Conservation (phyloP, 2,113 vertebrate genomes). For the Arothron firmamentum region DNA sequence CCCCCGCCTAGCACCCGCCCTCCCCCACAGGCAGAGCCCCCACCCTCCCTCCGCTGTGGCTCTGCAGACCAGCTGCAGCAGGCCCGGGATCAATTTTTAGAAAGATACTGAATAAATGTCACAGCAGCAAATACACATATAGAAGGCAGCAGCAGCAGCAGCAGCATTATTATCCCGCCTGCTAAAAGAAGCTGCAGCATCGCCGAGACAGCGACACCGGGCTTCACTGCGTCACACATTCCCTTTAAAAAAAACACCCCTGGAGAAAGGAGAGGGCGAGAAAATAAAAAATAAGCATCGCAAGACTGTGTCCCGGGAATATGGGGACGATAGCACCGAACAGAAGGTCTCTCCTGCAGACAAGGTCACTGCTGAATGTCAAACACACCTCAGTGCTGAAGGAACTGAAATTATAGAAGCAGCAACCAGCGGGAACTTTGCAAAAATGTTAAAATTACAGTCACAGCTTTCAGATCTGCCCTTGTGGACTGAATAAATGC, state of each 20-base stretch:
- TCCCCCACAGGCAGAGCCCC: slow-evolving; percentile 60
- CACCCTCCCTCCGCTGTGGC: slow-evolving; percentile 10
- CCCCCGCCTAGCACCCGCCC: slow-evolving; percentile 67
- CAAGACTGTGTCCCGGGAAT: background rate
- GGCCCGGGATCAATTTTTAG: slow-evolving; percentile 54
- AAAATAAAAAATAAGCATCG: background rate
- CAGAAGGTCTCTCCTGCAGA: background rate
- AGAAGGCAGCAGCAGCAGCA: background rate
- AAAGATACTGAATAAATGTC: slow-evolving; percentile 39
- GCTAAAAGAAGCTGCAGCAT: background rate
- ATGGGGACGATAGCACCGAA: background rate
- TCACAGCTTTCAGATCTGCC: background rate
- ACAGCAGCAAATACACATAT: slow-evolving; percentile 10
- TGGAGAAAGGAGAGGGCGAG: slow-evolving; percentile 3
- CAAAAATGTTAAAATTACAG: background rate
- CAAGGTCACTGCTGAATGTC: slow-evolving; percentile 35
- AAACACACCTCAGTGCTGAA: slow-evolving; percentile 12
- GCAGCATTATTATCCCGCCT: background rate
- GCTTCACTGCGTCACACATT: slow-evolving; percentile 7
- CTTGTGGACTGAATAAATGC: background rate
- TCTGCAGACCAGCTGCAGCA: slow-evolving; percentile 57
- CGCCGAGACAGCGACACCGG: background rate
- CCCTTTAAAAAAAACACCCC: background rate
- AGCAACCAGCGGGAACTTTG: slow-evolving; percentile 13
- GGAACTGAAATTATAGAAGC: slow-evolving; percentile 31